Evolutionary conservation across 2,113 vertebrate species (phyloP).

Genomic region (Microcebus tavaratra): DNA sequence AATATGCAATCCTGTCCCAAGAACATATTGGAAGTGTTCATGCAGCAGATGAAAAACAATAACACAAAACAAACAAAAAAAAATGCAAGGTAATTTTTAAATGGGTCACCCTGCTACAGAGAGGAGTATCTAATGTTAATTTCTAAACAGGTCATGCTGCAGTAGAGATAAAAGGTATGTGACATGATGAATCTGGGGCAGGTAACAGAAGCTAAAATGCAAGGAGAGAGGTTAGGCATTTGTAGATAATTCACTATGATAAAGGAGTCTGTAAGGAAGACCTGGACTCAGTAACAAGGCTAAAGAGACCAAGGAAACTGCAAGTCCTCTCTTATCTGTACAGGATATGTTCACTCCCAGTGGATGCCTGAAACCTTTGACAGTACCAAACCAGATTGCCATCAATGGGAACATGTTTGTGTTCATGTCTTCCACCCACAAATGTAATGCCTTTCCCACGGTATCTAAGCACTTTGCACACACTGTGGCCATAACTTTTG

Average conservation of each 20-base stretch:
- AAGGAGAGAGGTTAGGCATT: not conserved
- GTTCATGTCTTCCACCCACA: not conserved
- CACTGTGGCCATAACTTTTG: not conserved
- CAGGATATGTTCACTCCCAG: not conserved
- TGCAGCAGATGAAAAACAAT: not conserved
- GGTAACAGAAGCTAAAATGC: not conserved
- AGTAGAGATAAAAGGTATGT: not conserved
- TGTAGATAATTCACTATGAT: not conserved
- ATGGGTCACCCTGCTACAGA: not conserved
- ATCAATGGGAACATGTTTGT: not conserved
- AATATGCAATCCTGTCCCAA: not conserved
- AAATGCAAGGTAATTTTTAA: conserved; percentile 20
- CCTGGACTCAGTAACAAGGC: not conserved
- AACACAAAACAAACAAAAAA: not conserved
- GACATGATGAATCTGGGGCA: not conserved
- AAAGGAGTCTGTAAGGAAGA: not conserved
- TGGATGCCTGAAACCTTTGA: not conserved
- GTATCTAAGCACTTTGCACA: not conserved
- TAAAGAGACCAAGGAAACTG: not conserved
- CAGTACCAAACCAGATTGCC: not conserved
- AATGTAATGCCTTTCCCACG: not conserved
- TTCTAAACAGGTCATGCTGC: conserved; percentile 6
- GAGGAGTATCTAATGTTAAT: not conserved
- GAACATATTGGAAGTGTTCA: not conserved
- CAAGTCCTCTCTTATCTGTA: not conserved